Evolutionary conservation across 2,888 invertebrate species (phyloP).

Genomic region (Spodoptera exigua): DNA sequence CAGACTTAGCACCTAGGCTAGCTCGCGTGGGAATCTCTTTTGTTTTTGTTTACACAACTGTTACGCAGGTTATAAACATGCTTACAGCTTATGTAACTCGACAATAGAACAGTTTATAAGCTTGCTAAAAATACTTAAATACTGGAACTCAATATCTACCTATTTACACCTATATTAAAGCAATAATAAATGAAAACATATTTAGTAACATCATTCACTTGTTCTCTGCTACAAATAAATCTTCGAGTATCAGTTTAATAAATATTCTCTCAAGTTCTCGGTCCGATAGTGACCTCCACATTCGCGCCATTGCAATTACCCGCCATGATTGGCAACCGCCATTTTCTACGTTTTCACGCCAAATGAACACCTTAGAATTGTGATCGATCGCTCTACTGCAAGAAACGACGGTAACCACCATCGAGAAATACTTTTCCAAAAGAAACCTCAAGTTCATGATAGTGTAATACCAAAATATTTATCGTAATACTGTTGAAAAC

Average conservation of each 20-base stretch:
- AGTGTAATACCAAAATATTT: constrained; percentile 42
- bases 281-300: constrained; percentile 62
- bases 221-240: background rate
- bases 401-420: constrained; percentile 61
- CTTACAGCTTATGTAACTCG: background rate
- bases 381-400: constrained; percentile 42
- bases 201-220: no score
- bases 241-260: background rate
- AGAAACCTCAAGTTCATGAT: constrained; percentile 73
- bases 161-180: no score
- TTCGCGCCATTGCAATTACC: constrained; percentile 57
- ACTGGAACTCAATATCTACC: no score
- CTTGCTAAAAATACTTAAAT: background rate
- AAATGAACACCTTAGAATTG: constrained; percentile 46
- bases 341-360: constrained; percentile 62
- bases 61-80: constrained; percentile 24
- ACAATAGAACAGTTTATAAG: constrained; percentile 2
- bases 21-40: constrained; percentile 42
- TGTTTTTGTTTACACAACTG: constrained; percentile 33
- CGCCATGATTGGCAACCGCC: constrained; percentile 58
- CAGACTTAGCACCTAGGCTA: constrained; percentile 32
- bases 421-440: constrained; percentile 60
- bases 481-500: constrained; percentile 31
- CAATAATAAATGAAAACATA: no score
- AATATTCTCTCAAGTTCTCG: constrained; percentile 48